These are phyloP conservation scores for Diorhabda elongata DNA, from an alignment of 1,140 invertebrate genomes.

Conservation along the genomic window DNA sequence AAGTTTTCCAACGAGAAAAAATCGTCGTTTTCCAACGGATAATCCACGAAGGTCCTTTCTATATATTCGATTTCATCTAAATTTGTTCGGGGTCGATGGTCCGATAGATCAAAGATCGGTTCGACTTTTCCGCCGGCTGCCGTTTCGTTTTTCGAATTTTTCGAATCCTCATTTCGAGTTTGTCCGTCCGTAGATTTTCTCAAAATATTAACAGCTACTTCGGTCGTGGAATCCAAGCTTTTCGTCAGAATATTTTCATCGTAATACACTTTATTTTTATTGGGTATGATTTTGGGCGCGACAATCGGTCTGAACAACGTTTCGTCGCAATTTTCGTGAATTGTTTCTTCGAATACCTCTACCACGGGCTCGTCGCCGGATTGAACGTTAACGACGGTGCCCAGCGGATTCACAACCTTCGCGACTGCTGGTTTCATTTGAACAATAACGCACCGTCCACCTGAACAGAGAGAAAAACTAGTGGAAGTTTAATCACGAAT, in stretches of 20 bases:
- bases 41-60: slow-evolving; percentile 13
- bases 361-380: slow-evolving; percentile 53
- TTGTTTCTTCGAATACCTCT: slow-evolving; percentile 48
- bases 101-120: not conserved
- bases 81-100: not conserved
- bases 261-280: slow-evolving; percentile 17
- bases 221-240: slow-evolving; percentile 33
- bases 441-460: slow-evolving; percentile 56
- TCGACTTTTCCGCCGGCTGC: not conserved
- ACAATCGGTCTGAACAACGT: slow-evolving; percentile 58
- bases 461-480: slow-evolving; percentile 68
- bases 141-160: not conserved
- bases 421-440: slow-evolving; percentile 51
- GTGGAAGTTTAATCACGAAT: slow-evolving; percentile 58
- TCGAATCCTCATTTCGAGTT: not conserved
- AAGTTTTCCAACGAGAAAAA: slow-evolving; percentile 28
- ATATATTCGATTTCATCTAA: not conserved
- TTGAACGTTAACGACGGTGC: slow-evolving; percentile 62
- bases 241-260: slow-evolving; percentile 33
- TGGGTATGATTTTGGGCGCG: slow-evolving; percentile 36
- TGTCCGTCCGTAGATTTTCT: slow-evolving; percentile 11
- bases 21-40: slow-evolving; percentile 28
- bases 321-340: slow-evolving; percentile 61
- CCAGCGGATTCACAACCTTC: slow-evolving; percentile 68
- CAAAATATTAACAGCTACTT: slow-evolving; percentile 37